Evolutionary conservation across 2,797 vertebrate genomes (phyloP).

Genomic region (Acipenser oxyrinchus): DNA sequence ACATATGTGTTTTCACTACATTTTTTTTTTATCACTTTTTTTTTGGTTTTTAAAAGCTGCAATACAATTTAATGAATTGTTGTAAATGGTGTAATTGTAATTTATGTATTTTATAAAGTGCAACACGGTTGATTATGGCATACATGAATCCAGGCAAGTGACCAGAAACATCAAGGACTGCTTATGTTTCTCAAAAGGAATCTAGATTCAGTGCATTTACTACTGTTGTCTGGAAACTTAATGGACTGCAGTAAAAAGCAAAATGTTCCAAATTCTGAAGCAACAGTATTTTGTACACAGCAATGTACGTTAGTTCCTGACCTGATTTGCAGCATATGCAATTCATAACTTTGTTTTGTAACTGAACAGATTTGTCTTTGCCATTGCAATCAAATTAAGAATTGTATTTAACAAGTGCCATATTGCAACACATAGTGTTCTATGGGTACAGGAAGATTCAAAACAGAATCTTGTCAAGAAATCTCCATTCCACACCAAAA

Average conservation of each 20-base stretch:
- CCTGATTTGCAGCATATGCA: no score
- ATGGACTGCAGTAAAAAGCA: slow-evolving; percentile 39
- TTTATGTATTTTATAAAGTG: neutral
- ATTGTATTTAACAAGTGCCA: no score
- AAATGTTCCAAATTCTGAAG: slow-evolving; percentile 16
- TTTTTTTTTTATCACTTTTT: slow-evolving; percentile 38
- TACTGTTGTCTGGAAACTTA: slow-evolving; percentile 23
- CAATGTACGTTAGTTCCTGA: no score
- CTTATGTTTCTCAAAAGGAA: neutral
- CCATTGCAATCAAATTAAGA: no score
- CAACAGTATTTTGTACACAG: neutral
- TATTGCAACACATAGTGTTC: no score
- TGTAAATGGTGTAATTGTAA: neutral
- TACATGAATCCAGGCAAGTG: neutral
- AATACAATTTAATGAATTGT: neutral
- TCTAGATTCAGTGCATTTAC: neutral
- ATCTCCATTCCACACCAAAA: no score
- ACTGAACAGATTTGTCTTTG: no score
- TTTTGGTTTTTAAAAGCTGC: slow-evolving; percentile 35
- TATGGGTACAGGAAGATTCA: no score
- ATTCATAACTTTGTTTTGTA: no score
- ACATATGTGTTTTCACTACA: neutral
- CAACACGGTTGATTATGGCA: neutral
- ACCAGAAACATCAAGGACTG: neutral
- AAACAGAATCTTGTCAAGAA: no score